Evolutionary conservation across 2,113 vertebrate species (phyloP).

Genomic region (Leuciscus idus): DNA sequence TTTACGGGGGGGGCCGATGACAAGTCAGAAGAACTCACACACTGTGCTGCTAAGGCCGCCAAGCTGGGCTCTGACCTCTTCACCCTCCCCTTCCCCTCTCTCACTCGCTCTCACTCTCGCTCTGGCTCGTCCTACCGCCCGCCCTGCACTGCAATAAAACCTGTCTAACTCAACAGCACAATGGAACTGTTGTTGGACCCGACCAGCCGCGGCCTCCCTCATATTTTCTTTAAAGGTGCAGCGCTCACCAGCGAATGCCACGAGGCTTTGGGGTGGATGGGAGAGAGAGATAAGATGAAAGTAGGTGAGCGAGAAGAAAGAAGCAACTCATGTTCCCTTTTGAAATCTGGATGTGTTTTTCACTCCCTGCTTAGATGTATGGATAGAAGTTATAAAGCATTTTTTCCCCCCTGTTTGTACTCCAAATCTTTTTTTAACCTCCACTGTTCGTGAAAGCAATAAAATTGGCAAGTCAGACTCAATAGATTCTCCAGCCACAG

Average conservation of each 20-base stretch:
- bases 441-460: conserved; percentile 45
- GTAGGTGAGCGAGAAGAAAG: conserved; percentile 60
- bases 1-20: conserved; percentile 81
- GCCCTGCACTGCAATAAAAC: conserved; percentile 73
- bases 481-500: conserved; percentile 52
- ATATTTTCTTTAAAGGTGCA: conserved; percentile 85
- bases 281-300: conserved; percentile 58
- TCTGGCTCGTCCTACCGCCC: conserved; percentile 64
- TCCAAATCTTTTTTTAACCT: conserved; percentile 45
- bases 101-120: conserved; percentile 70
- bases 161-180: conserved; percentile 80
- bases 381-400: conserved; percentile 41
- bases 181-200: conserved; percentile 80
- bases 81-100: conserved; percentile 75
- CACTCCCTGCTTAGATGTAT: conserved; percentile 19
- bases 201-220: conserved; percentile 74
- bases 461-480: conserved; percentile 52
- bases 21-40: conserved; percentile 79
- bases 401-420: conserved; percentile 41
- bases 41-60: conserved; percentile 74
- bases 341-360: conserved; percentile 33
- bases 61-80: conserved; percentile 81
- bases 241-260: conserved; percentile 71
- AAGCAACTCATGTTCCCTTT: conserved; percentile 25
- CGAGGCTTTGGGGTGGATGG: conserved; percentile 66